Evolutionary conservation across 2,888 invertebrate species (phyloP), one percentile per base, ranked within the genome.

Genomic region (Drosophila planitibia): DNA sequence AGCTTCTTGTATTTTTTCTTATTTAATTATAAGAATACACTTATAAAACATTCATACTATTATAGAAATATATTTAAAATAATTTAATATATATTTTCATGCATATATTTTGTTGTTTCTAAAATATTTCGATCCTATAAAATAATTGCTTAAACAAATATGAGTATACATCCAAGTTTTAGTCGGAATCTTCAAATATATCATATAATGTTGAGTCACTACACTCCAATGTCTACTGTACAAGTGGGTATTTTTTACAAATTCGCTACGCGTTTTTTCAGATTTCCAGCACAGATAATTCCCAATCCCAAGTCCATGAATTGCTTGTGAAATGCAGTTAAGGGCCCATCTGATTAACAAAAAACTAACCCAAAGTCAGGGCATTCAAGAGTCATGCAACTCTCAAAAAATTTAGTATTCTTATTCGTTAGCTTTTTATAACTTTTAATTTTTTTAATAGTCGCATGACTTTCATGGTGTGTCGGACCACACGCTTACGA

Each of bases 221-320:
- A 0, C 0, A 10, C 19, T n/a, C 16, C 51, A 61, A 35, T 65
- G 16, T 4, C 19, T 32, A 62, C 80, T 75, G 76, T 80, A 57
- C 35, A 44, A 28, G 52, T 53, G n/a, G 19, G 25, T 9, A 9
- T 28, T 30, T 51, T 61, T 77, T 67, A 44, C 16, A 33, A 55
- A 78, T 78, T 72, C 72, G 55, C 33, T 59, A 62, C 55, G 62
- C 71, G 68, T 81, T 51, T 54, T 47, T 55, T 33, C 52, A 81
- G 86, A 89, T 84, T 58, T 70, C 22, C 51, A 68, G 70, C 57
- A 14, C n/a, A 69, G 83, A 89, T 89, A 72, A 62, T 28, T 44
- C 7, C 25, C 28, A 59, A 51, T 37, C 12, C 33, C 60, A 51
- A 64, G 68, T 41, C 41, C 51, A 41, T 49, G 19, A 63, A 62